Base-by-base conservation (phyloP, 2,113 vertebrate species). In the Pygoscelis adeliae region DNA sequence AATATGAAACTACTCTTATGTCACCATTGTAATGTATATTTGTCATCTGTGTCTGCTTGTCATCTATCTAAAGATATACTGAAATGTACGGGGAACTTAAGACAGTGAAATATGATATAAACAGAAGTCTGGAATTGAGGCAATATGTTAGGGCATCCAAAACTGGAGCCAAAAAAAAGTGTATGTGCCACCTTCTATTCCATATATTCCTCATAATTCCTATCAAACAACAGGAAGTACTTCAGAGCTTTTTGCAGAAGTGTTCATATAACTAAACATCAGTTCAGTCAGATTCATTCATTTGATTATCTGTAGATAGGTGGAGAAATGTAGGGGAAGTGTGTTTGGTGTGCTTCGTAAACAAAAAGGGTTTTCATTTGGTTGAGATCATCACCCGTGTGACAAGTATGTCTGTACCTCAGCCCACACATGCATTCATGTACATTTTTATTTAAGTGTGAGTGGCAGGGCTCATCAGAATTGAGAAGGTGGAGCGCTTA, bases 11-110 rank as follows among this genome's bases (percentile, higher is more conserved):
- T 46, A 13, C 34, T 93, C 15, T 84, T 70, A 15, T 9, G 9
- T 84, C 49, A 47, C 44, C 3, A 1, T 79, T 79, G 69, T 50
- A 22, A 61, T 69, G 15, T 82, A n/a, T 93, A 52, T 95, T 92
- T 84, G 52, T 95, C 63, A 84, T 78, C 80, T 95, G 77, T 92
- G 80, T 87, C 83, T 82, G 92, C 52, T 52, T 96, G 83, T 92
- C 93, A 83, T 76, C 86, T 86, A 18, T 62, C 77, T 95, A 88
- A 94, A 95, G 90, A 77, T 65, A 55, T 0, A 40, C 56, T 63
- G 74, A 94, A 87, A 71, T 46, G 22, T n/a, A 50, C 0, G 2
- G 40, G 49, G 40, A 87, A 61, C 53, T 74, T 81, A 72, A 76
- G 52, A 34, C 49, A 69, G 15, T 85, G 77, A 79, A 96, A 92